Evolutionary conservation across 2,888 invertebrate genomes (phyloP).

Genomic region (Argyresthia goedartella): DNA sequence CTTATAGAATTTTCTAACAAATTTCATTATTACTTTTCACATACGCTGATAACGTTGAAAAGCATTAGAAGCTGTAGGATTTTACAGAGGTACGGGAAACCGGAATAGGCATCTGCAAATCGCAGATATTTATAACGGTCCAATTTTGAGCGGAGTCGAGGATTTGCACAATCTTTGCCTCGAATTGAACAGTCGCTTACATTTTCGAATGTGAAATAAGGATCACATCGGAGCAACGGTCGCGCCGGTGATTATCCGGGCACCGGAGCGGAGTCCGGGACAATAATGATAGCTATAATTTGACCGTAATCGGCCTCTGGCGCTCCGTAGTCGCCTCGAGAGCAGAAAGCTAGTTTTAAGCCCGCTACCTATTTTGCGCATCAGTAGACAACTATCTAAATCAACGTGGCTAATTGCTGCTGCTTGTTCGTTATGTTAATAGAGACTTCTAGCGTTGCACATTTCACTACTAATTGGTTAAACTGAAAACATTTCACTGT

Average conservation of each 20-base stretch:
- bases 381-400: conserved; percentile 56
- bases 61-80: not conserved
- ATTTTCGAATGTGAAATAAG: conserved; percentile 28
- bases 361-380: conserved; percentile 51
- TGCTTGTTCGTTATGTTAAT: conserved; percentile 35
- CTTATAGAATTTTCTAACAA: too few species aligned
- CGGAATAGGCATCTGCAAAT: conserved; percentile 2
- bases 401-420: conserved; percentile 49
- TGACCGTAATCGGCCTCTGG: conserved; percentile 60
- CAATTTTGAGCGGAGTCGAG: not conserved
- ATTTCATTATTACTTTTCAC: too few species aligned
- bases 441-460: not conserved
- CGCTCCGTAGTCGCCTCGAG: conserved; percentile 63
- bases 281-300: conserved; percentile 66
- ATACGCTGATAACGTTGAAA: too few species aligned
- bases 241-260: conserved; percentile 39
- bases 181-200: conserved; percentile 8
- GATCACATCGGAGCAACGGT: conserved; percentile 32
- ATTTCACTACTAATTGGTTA: not conserved
- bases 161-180: conserved; percentile 2
- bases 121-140: conserved; percentile 8
- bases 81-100: not conserved
- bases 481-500: not conserved
- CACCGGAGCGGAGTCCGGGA: conserved; percentile 35
- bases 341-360: conserved; percentile 50